Base-by-base conservation (phyloP, 37 sponge, comb jelly and placozoan genomes). In the Tethya wilhelma region DNA sequence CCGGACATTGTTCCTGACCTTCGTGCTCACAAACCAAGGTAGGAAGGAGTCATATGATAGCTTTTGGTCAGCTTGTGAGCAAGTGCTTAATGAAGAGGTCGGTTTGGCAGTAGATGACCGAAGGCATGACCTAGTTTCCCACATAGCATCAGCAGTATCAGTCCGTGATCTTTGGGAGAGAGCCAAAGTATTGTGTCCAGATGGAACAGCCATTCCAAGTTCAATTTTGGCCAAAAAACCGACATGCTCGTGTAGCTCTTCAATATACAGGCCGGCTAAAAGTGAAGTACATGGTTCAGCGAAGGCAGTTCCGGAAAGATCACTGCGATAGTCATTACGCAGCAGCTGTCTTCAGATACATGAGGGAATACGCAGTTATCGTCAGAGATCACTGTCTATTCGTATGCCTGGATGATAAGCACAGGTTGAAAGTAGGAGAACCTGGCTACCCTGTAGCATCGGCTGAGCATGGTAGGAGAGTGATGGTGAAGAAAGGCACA, bases 31-130 rank as follows among this genome's bases (percentile, higher is more conserved):
- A 14, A 75, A 78, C 49, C 19, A n/a, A 28, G 67, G 67, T n/a
- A 12, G 20, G 33, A 38, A 39, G 30, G 22, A 12, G 12, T n/a
- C 19, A 23, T 78, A 28, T 28, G 67, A 63, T 41, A 29, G 2
- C 2, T 78, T 78, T 42, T 78, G 79, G 79, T 26, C 11, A 9
- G 45, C 55, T 19, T 49, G 55, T 17, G 55, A 49, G 17, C 55
- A 49, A 49, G 55, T 49, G 17, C 17, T 87, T 2, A 73, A 79
- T 67, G 73, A 86, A 45, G 56, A 86, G 28, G 59, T 79, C n/a
- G 80, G 62, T 31, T n/a, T 30, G 23, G 85, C 78, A 42, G 85
- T 76, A n/a, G 85, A 84, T 84, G 85, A 84, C 57, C 20, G 86
- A 9, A 42, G 86, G n/a, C 86, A 78, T 78, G 64, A 59, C 8